phyloP scores from a whole-genome alignment of 1,140 invertebrate genomes.

The Zeugodacus cucurbitae region DNA sequence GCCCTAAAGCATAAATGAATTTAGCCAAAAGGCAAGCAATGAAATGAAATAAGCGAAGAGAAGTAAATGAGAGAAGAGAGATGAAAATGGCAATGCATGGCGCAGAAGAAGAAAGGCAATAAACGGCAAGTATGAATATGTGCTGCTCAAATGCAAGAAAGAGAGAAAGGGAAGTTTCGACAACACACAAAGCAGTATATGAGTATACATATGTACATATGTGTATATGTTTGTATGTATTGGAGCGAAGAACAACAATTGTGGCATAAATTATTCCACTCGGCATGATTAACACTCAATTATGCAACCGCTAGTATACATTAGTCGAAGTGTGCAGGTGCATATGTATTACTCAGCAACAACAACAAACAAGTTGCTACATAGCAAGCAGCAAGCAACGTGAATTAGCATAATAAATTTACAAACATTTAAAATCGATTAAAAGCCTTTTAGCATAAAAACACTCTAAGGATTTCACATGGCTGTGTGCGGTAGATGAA shows the following conservation, averaged over 20 bases:
- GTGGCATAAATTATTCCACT: conserved; percentile 26
- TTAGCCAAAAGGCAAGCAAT: background rate
- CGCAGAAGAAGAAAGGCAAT: background rate
- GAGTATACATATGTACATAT: background rate
- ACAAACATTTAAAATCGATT: conserved; percentile 55
- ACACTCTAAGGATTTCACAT: background rate
- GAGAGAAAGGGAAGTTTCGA: background rate
- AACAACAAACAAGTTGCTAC: background rate
- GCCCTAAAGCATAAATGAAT: conserved; percentile 21
- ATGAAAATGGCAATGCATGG: background rate
- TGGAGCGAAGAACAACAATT: background rate
- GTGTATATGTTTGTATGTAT: background rate
- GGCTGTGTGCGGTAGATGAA: no score
- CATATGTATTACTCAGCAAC: background rate
- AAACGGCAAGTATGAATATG: background rate
- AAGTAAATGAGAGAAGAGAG: background rate
- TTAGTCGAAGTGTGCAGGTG: background rate
- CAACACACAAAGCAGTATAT: background rate
- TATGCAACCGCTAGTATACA: conserved; percentile 34
- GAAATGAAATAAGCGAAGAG: background rate
- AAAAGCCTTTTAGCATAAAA: conserved; percentile 56
- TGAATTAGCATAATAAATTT: conserved; percentile 53
- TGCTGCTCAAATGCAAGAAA: background rate
- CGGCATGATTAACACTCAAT: conserved; percentile 34
- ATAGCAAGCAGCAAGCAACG: background rate